Evolutionary conservation across 1,140 invertebrate species (phyloP).

Genomic region (Tetragnatha versicolor): DNA sequence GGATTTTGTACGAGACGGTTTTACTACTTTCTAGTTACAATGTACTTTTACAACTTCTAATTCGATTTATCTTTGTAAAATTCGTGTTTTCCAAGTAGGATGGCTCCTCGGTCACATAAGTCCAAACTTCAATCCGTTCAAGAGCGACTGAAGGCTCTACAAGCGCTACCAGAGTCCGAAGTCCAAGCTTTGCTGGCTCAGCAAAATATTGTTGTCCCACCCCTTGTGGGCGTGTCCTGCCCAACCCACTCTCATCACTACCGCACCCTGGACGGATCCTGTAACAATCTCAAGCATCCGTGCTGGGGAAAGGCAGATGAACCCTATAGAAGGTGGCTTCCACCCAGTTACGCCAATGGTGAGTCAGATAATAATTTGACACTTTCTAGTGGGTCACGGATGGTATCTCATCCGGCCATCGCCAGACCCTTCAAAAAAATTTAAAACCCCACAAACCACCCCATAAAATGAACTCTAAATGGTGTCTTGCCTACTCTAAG

Average conservation of each 20-base stretch:
- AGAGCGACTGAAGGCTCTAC: neutral
- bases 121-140: neutral
- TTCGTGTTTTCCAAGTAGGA: conserved; percentile 5
- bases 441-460: no score
- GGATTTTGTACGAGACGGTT: neutral
- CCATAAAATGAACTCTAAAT: no score
- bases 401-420: no score
- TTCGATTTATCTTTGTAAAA: neutral
- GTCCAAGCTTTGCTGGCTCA: neutral
- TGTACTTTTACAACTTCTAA: no score
- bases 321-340: conserved; percentile 69
- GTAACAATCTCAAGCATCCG: conserved; percentile 73
- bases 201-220: neutral
- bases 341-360: conserved; percentile 73
- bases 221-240: neutral
- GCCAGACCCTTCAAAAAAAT: no score
- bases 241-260: conserved; percentile 61
- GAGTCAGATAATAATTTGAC: no score
- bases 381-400: no score
- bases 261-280: conserved; percentile 75
- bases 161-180: neutral
- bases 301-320: conserved; percentile 66
- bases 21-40: neutral
- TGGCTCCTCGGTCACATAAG: neutral
- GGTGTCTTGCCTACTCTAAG: no score